These are phyloP conservation scores for Pelusios castaneus DNA, from an alignment of 2,113 vertebrate species.

Conservation along the genomic window DNA sequence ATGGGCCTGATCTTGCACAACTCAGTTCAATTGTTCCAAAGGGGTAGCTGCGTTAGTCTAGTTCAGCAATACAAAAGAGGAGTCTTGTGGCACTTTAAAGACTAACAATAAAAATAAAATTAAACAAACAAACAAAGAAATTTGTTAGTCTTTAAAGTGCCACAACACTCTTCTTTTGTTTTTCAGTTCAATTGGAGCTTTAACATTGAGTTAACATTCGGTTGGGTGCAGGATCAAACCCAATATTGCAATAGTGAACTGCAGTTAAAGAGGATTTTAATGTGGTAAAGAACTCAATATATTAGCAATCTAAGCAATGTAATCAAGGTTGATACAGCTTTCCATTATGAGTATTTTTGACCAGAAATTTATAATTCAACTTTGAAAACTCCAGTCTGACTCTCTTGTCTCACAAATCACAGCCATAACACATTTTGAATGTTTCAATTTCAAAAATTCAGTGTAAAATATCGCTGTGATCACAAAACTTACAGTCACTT, in stretches of 20 bases:
- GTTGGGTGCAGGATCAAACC: neutral
- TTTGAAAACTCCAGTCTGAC: neutral
- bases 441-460: neutral
- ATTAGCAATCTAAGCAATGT: neutral
- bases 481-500: neutral
- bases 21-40: neutral
- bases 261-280: neutral
- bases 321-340: constrained; percentile 6
- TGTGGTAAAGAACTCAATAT: neutral
- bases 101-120: too few species aligned
- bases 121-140: too few species aligned
- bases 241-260: neutral
- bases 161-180: too few species aligned
- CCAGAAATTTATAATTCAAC: neutral
- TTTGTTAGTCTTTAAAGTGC: too few species aligned
- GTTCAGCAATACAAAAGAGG: too few species aligned
- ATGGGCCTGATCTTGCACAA: neutral
- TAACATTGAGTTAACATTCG: neutral
- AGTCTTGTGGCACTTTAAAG: too few species aligned
- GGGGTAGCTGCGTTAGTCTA: too few species aligned
- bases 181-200: neutral
- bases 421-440: neutral
- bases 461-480: neutral
- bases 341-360: neutral
- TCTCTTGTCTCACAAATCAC: neutral